Percentiles rank a stretch among this genome's conserved stretches.
Evolutionary conservation across 2,113 vertebrate species (phyloP).

Genomic region (Scatophagus argus): DNA sequence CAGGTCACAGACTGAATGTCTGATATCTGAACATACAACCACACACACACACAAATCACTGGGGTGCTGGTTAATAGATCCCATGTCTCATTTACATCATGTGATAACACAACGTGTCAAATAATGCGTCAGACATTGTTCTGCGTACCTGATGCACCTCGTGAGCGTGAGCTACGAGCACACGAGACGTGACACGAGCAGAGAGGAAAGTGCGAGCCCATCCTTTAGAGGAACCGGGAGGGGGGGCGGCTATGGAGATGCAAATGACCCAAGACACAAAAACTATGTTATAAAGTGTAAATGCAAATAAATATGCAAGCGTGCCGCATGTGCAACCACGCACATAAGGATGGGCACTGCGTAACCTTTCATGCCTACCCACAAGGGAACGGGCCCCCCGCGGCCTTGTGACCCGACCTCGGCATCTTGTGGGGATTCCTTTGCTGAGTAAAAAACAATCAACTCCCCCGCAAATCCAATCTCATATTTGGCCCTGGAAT

Average conservation of each 20-base stretch:
- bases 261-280: conserved; percentile 61
- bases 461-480: conserved; percentile 49
- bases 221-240: conserved; percentile 15
- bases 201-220: not conserved
- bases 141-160: not conserved
- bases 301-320: conserved; percentile 56
- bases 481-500: conserved; percentile 57
- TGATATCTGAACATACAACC: conserved; percentile 33
- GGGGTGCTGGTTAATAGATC: not conserved
- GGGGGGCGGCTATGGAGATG: conserved; percentile 49
- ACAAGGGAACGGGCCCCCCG: conserved; percentile 24
- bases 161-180: no score
- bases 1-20: conserved; percentile 59
- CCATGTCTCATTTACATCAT: not conserved
- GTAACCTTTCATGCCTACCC: conserved; percentile 65
- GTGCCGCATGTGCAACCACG: not conserved
- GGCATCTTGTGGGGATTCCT: conserved; percentile 64
- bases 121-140: not conserved
- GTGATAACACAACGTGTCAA: not conserved
- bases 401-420: conserved; percentile 41
- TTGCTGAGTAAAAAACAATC: conserved; percentile 61
- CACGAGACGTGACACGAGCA: conserved; percentile 30
- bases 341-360: conserved; percentile 27
- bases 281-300: conserved; percentile 1
- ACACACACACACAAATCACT: conserved; percentile 7